Percentiles rank a stretch among this genome's conserved stretches.
Evolutionary conservation across 2,797 vertebrate genomes (phyloP).

Genomic region (Hypotaenidia okinawae): DNA sequence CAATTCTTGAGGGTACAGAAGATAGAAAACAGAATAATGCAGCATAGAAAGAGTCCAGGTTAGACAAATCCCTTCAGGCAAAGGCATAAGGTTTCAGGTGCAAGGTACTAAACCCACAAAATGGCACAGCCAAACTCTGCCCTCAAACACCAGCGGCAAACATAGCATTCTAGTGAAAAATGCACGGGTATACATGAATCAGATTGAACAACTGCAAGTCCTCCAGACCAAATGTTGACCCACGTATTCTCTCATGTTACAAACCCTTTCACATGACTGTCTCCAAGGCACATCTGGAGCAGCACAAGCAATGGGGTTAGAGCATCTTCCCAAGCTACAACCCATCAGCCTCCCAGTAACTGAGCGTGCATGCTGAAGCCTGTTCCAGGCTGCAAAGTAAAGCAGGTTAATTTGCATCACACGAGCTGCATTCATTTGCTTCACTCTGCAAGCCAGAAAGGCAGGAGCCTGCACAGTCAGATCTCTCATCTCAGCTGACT

Average conservation of each 20-base stretch:
- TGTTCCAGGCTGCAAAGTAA: background rate
- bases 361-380: background rate
- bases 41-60: background rate
- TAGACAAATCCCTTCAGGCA: constrained; percentile 9
- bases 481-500: background rate
- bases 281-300: background rate
- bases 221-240: background rate
- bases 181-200: background rate
- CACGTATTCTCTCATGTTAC: background rate
- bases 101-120: background rate
- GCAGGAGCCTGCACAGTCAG: background rate
- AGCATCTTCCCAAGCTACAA: background rate
- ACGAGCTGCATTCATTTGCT: background rate
- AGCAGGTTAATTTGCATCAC: background rate
- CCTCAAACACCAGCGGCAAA: background rate
- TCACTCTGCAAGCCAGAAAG: background rate
- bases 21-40: background rate
- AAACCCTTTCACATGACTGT: background rate
- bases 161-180: background rate
- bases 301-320: background rate
- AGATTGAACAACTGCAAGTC: background rate
- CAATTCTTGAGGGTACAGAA: background rate
- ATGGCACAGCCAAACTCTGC: background rate
- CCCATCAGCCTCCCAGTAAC: background rate
- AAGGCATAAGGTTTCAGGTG: background rate